Base-by-base conservation (phyloP, 2,888 invertebrate genomes). In the Oligia latruncula region DNA sequence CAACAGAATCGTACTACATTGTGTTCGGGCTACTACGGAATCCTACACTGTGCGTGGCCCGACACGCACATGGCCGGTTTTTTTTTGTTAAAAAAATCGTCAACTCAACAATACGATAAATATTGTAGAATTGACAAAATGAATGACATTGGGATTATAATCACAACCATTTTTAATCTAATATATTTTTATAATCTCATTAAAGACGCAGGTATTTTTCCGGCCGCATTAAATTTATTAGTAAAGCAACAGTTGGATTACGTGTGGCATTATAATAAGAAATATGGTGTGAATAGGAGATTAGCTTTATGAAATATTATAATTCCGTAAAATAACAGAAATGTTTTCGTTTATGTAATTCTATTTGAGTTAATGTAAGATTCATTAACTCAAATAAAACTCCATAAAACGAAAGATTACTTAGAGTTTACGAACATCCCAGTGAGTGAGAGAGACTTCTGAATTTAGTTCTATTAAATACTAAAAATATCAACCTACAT, bases 241-340 rank as follows among this genome's bases (percentile, higher is more conserved):
- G 11, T 13, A n/a, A 64, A 82, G 83, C 88, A 87, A 87, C 86
- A 88, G 86, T 86, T 87, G 83, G 73, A 66, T 86, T 86, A 74
- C 86, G 77, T 88, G 86, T n/a, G 49, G 13, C 60, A 68, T 79
- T 81, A 77, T 80, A 78, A 78, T 84, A 79, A 77, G 76, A 35
- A 70, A 78, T 68, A 72, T 23, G 46, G 29, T 77, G 77, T 76
- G 68, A 88, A 83, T 74, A 66, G 0, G 73, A 74, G 78, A 79
- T 83, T 87, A 79, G 58, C 49, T 68, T 1, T 23, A 62, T 70
- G 77, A 77, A 75, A 74, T 74, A 74, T 73, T 83, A 65, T 17
- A 66, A 71, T 60, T 76, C 65, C 40, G 55, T 43, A 40, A 40
- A 71, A 64, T 49, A 65, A 68, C 55, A 46, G 62, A 67, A 71